A percentile compares a stretch with the other conserved stretches of the same genome.
Evolutionary conservation across 2,888 invertebrate genomes (phyloP).

Genomic region (Pammene aurita): DNA sequence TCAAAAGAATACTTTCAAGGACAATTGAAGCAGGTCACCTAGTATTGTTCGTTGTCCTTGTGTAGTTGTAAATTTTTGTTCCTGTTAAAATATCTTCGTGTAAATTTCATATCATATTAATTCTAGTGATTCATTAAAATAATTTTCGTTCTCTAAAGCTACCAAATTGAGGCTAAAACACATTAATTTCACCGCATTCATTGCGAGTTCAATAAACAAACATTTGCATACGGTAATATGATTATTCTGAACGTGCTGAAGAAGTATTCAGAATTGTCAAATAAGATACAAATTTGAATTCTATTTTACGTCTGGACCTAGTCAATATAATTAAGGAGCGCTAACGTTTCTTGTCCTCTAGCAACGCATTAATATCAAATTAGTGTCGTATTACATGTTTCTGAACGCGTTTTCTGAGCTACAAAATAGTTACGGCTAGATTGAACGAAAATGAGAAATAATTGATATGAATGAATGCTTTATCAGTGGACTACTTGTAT

Average conservation of each 20-base stretch:
- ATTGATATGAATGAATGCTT: background rate
- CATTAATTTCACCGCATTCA: slow-evolving; percentile 30
- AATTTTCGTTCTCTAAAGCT: slow-evolving; percentile 10
- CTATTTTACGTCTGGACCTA: too few species aligned
- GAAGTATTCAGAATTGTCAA: background rate
- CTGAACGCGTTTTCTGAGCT: background rate
- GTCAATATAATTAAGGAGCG: too few species aligned
- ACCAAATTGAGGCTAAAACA: slow-evolving; percentile 28
- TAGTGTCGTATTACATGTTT: background rate
- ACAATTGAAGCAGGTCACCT: too few species aligned
- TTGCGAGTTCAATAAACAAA: slow-evolving; percentile 30
- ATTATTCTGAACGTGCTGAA: slow-evolving; percentile 10
- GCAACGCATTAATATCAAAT: background rate
- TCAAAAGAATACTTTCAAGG: too few species aligned
- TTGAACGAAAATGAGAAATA: background rate
- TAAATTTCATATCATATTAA: background rate
- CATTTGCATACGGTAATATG: slow-evolving; percentile 29
- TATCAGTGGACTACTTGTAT: too few species aligned
- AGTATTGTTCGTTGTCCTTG: too few species aligned
- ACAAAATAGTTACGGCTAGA: slow-evolving; percentile 6
- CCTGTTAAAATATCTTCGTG: background rate
- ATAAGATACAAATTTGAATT: background rate
- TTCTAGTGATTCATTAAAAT: slow-evolving; percentile 22
- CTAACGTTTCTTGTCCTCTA: background rate
- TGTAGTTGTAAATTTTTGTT: background rate